These are phyloP conservation scores for Echinometra lucunter DNA, from an alignment of 53 echinoderm and acorn worm species.

Conservation along the genomic window DNA sequence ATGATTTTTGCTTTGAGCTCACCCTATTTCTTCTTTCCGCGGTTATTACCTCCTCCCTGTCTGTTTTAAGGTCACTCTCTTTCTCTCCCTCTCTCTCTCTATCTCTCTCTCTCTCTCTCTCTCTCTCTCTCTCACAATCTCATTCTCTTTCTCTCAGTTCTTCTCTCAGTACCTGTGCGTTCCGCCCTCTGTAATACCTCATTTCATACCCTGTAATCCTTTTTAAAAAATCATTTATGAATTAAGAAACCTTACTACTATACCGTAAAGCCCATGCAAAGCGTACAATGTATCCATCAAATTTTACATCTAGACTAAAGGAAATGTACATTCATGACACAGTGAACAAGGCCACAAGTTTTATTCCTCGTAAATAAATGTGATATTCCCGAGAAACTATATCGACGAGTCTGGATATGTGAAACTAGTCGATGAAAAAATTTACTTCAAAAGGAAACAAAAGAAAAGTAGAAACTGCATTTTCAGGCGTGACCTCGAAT, in stretches of 20 bases:
- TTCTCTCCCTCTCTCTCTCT: neutral
- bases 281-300: neutral
- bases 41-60: neutral
- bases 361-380: neutral
- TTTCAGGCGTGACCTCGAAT: slow-evolving; percentile 49
- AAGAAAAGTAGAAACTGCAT: neutral
- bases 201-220: too few species aligned
- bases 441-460: neutral
- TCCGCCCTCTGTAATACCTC: neutral
- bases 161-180: neutral
- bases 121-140: neutral
- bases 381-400: neutral
- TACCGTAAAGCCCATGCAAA: neutral
- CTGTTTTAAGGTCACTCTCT: neutral
- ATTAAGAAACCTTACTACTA: neutral
- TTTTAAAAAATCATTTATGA: too few species aligned
- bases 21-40: neutral
- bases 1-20: neutral
- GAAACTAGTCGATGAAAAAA: neutral
- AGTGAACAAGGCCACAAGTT: neutral
- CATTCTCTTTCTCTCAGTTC: neutral
- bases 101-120: neutral
- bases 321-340: neutral
- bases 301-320: neutral
- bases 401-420: neutral